A percentile compares a stretch with the other conserved stretches of the same genome.
Conservation (phyloP, 1,140 invertebrate genomes). For the Globodera ellingtonae region DNA sequence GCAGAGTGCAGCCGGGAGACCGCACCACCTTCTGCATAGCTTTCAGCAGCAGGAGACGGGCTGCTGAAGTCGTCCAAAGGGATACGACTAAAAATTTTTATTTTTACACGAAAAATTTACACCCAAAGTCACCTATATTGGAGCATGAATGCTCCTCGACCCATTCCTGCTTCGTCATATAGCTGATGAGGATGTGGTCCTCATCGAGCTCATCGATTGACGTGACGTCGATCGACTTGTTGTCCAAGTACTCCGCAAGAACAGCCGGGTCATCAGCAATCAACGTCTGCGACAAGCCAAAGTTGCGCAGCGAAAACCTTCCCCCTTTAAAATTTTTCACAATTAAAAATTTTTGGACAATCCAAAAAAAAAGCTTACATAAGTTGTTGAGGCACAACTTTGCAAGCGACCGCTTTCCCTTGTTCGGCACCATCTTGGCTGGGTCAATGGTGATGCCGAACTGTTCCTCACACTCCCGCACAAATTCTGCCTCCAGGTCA, state of each 20-base stretch:
- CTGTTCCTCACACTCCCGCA: neutral
- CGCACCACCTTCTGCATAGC: slow-evolving; percentile 13
- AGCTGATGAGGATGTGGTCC: neutral
- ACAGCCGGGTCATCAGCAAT: too few relatives aligned
- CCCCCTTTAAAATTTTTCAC: slow-evolving; percentile 15
- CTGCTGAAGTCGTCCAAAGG: slow-evolving; percentile 13
- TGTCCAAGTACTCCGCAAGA: neutral
- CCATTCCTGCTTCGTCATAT: neutral
- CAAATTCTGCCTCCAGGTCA: neutral
- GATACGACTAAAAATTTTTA: neutral
- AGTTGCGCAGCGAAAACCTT: neutral
- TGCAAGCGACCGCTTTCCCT: neutral
- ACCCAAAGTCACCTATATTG: neutral
- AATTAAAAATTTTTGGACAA: neutral
- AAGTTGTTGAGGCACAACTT: slow-evolving; percentile 15
- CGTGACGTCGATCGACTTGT: neutral
- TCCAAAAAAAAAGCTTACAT: neutral
- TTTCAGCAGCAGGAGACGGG: neutral
- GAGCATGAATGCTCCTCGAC: neutral
- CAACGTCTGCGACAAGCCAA: too few relatives aligned
- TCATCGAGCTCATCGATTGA: neutral
- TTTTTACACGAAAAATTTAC: too few relatives aligned
- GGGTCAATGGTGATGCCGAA: too few relatives aligned
- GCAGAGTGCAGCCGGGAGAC: slow-evolving; percentile 1
- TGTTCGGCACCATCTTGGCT: neutral